Percentiles rank a stretch among this genome's conserved stretches.
Conservation (phyloP, 2,888 invertebrate genomes). For the Oscheius sp. region DNA sequence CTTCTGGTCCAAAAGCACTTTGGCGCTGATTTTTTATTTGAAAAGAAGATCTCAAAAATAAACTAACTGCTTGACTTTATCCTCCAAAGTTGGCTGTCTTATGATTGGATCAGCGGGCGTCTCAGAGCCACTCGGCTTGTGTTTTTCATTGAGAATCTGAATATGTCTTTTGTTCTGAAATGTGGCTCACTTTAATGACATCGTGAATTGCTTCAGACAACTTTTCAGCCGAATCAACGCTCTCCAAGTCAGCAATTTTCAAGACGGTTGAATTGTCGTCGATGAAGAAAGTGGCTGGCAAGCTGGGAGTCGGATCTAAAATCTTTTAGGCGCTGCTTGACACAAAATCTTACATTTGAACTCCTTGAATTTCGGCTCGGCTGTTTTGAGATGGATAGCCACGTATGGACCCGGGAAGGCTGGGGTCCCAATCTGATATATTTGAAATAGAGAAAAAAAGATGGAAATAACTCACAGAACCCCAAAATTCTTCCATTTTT, state of each 20-base stretch:
- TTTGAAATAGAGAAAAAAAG: neutral
- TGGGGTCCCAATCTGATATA: neutral
- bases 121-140: too few species aligned
- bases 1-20: slow-evolving; percentile 43
- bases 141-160: neutral
- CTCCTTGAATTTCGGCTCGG: slow-evolving; percentile 33
- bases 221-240: slow-evolving; percentile 26
- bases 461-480: slow-evolving; percentile 9
- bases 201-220: slow-evolving; percentile 31
- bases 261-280: slow-evolving; percentile 40
- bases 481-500: slow-evolving; percentile 34
- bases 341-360: slow-evolving; percentile 43
- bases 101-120: too few species aligned
- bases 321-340: neutral
- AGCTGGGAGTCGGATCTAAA: slow-evolving; percentile 47
- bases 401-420: slow-evolving; percentile 34
- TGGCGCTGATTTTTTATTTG: slow-evolving; percentile 33
- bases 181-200: slow-evolving; percentile 21
- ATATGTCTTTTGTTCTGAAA: neutral
- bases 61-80: slow-evolving; percentile 6
- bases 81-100: slow-evolving; percentile 1
- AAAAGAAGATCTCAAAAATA: neutral
- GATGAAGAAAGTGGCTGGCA: slow-evolving; percentile 48
- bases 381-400: slow-evolving; percentile 38
- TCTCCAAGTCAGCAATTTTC: slow-evolving; percentile 39